Conservation (phyloP, 1,140 invertebrate genomes). For the Cotesia vestalis region DNA sequence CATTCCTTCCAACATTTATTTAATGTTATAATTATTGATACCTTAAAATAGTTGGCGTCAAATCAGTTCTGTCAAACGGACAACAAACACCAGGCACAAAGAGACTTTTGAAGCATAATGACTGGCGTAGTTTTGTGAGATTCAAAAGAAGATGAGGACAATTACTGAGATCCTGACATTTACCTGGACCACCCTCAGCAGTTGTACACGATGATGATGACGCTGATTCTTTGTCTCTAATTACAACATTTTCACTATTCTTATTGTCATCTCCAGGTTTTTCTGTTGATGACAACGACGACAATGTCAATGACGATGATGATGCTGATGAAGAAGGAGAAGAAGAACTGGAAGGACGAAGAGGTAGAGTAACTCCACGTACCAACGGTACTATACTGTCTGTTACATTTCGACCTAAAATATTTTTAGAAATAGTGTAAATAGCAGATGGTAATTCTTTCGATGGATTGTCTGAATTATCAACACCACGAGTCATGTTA, state of each 20-base stretch:
- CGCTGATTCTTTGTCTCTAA: slow-evolving; percentile 52
- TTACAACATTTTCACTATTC: slow-evolving; percentile 51
- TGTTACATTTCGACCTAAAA: slow-evolving; percentile 79
- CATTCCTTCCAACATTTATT: background rate
- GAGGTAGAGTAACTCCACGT: slow-evolving; percentile 72
- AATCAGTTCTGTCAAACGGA: slow-evolving; percentile 67
- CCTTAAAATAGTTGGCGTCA: background rate
- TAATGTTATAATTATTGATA: background rate
- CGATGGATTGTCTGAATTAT: slow-evolving; percentile 60
- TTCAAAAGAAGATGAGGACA: slow-evolving; percentile 89
- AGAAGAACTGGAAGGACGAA: slow-evolving; percentile 61
- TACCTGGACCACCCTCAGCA: slow-evolving; percentile 79
- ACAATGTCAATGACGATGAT: slow-evolving; percentile 49
- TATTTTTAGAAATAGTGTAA: slow-evolving; percentile 83
- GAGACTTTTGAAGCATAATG: slow-evolving; percentile 89
- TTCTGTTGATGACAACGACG: slow-evolving; percentile 18
- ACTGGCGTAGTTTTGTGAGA: slow-evolving; percentile 81
- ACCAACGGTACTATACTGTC: slow-evolving; percentile 80
- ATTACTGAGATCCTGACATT: slow-evolving; percentile 87
- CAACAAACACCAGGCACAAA: slow-evolving; percentile 93
- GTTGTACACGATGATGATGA: slow-evolving; percentile 75
- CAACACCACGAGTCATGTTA: slow-evolving; percentile 74
- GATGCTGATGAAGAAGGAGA: slow-evolving; percentile 53
- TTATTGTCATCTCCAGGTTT: slow-evolving; percentile 25
- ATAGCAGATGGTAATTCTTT: slow-evolving; percentile 76